Percentiles rank a stretch among this genome's conserved stretches.
Conservation (phyloP, 2,888 invertebrate species). For the Shargacucullia verbasci region DNA sequence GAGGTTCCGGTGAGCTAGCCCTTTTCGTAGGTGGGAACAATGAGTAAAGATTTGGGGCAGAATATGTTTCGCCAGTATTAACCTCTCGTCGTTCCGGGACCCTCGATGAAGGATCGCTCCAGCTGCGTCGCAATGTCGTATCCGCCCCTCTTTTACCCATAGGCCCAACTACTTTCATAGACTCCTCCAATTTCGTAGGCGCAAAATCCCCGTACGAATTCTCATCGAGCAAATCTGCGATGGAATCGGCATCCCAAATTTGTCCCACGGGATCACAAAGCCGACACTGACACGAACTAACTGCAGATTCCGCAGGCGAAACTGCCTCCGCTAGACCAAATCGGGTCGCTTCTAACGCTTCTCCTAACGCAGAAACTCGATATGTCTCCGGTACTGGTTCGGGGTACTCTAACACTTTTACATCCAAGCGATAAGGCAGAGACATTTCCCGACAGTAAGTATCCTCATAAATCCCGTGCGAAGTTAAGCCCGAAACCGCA, state of each 20-base stretch:
- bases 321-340: slow-evolving; percentile 83
- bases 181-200: slow-evolving; percentile 85
- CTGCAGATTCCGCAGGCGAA: slow-evolving; percentile 83
- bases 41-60: slow-evolving; percentile 84
- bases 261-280: slow-evolving; percentile 93
- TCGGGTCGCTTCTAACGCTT: slow-evolving; percentile 85
- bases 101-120: slow-evolving; percentile 90
- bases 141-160: slow-evolving; percentile 79
- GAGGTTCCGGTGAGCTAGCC: slow-evolving; percentile 80
- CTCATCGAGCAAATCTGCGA: slow-evolving; percentile 85
- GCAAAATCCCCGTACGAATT: slow-evolving; percentile 85
- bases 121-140: slow-evolving; percentile 88
- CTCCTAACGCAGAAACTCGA: slow-evolving; percentile 87
- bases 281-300: slow-evolving; percentile 91
- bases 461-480: slow-evolving; percentile 84
- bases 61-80: slow-evolving; percentile 75
- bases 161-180: slow-evolving; percentile 85
- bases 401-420: slow-evolving; percentile 82
- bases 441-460: slow-evolving; percentile 85
- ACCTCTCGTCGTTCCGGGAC: slow-evolving; percentile 80
- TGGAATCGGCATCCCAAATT: slow-evolving; percentile 93
- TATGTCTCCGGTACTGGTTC: slow-evolving; percentile 80
- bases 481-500: slow-evolving; percentile 76
- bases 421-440: slow-evolving; percentile 83
- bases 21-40: slow-evolving; percentile 82